These are phyloP conservation scores for Archips xylosteana DNA, from an alignment of 2,888 invertebrate genomes.

Conservation along the genomic window DNA sequence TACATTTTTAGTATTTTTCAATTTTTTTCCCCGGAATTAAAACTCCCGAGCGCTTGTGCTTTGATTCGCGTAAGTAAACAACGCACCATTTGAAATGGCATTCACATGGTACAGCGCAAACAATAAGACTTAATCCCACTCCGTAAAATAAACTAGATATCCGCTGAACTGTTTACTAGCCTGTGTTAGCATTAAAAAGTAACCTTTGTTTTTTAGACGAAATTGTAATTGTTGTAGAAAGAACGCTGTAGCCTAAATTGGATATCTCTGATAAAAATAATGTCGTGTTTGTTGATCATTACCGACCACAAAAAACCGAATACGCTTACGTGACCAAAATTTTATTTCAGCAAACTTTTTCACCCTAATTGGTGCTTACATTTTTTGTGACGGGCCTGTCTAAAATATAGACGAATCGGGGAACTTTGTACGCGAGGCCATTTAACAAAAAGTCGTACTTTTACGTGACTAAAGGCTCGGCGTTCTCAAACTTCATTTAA, in stretches of 20 bases:
- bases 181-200: slow-evolving; percentile 3
- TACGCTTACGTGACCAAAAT: background rate
- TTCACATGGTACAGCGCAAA: slow-evolving; percentile 10
- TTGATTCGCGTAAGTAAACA: background rate
- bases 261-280: background rate
- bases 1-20: too few species aligned
- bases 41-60: too few species aligned
- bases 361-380: slow-evolving; percentile 16
- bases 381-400: slow-evolving; percentile 21
- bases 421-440: slow-evolving; percentile 22
- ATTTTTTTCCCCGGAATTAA: too few species aligned
- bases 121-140: slow-evolving; percentile 34
- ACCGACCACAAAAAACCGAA: background rate
- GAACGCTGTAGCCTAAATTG: background rate
- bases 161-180: slow-evolving; percentile 17
- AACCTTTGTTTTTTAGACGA: background rate
- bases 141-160: slow-evolving; percentile 34
- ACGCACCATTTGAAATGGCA: slow-evolving; percentile 4
- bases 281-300: background rate
- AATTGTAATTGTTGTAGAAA: slow-evolving; percentile 4
- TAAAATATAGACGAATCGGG: slow-evolving; percentile 30
- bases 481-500: slow-evolving; percentile 40
- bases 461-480: slow-evolving; percentile 36
- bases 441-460: slow-evolving; percentile 39
- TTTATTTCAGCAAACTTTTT: slow-evolving; percentile 11